Percentiles rank a stretch among this genome's conserved stretches.
Conservation (phyloP, 2,797 vertebrate species). For the Knipowitschia caucasica region DNA sequence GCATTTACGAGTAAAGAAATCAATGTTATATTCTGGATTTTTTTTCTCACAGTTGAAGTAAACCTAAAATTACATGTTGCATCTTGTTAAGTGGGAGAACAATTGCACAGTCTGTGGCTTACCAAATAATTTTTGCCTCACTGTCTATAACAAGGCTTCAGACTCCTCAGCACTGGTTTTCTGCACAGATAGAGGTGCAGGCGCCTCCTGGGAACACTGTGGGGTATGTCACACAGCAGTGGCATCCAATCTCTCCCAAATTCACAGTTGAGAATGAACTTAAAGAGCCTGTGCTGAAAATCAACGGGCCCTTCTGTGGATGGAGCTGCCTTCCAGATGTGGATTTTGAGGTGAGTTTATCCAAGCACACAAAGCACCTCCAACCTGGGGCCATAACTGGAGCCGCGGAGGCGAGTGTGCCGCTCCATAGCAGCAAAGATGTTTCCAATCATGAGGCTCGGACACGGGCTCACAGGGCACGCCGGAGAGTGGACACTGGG, state of each 20-base stretch:
- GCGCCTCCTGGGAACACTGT: conserved; percentile 84
- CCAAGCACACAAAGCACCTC: conserved; percentile 33
- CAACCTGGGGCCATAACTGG: conserved; percentile 23
- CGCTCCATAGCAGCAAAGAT: conserved; percentile 39
- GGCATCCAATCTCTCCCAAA: conserved; percentile 85
- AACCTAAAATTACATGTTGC: too few relatives aligned
- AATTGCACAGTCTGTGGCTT: too few relatives aligned
- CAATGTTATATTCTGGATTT: too few relatives aligned
- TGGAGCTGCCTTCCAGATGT: conserved; percentile 88
- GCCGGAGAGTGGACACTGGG: conserved; percentile 48
- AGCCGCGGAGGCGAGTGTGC: conserved; percentile 14
- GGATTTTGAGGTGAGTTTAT: conserved; percentile 85
- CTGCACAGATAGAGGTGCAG: conserved; percentile 86
- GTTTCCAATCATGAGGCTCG: conserved; percentile 51
- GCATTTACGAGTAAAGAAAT: too few relatives aligned
- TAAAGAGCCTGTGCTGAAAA: conserved; percentile 77
- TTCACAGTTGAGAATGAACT: conserved; percentile 85
- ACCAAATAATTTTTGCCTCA: too few relatives aligned
- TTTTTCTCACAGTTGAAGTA: too few relatives aligned
- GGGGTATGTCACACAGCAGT: conserved; percentile 86
- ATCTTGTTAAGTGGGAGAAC: too few relatives aligned
- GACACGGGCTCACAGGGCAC: too few relatives aligned
- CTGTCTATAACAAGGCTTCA: conserved; percentile 7
- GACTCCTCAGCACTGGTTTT: conserved; percentile 26
- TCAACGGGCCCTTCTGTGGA: conserved; percentile 83